Evolutionary conservation across 2,797 vertebrate species (phyloP).

Genomic region (Cirrhinus mrigala): DNA sequence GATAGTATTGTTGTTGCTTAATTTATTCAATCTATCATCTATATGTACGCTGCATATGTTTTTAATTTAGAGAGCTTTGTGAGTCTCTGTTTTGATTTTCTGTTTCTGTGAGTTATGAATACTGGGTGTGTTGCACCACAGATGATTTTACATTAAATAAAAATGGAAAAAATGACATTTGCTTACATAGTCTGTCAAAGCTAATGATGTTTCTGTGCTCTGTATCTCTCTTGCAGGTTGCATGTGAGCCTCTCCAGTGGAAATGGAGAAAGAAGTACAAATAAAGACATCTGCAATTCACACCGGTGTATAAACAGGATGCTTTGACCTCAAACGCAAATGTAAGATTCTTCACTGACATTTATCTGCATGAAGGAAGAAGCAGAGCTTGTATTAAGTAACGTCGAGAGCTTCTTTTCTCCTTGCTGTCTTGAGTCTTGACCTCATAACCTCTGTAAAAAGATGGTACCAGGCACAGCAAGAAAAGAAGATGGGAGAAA

Average conservation of each 20-base stretch:
- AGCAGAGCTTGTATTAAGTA: neutral
- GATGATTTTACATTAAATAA: neutral
- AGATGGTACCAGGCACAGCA: neutral
- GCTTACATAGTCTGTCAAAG: neutral
- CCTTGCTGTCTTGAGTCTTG: neutral
- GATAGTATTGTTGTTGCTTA: neutral
- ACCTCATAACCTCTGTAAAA: conserved; percentile 1
- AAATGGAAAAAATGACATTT: neutral
- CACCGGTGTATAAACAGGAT: neutral
- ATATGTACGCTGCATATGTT: neutral
- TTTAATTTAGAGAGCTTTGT: neutral
- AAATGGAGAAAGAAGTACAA: neutral
- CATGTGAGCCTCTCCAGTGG: neutral
- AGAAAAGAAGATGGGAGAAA: neutral
- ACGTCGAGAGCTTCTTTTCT: neutral
- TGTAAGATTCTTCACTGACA: conserved; percentile 6
- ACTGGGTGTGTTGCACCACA: neutral
- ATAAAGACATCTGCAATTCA: neutral
- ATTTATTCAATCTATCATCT: neutral
- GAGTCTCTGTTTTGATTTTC: neutral
- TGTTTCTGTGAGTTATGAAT: neutral
- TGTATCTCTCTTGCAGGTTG: neutral
- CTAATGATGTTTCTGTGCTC: too few relatives aligned
- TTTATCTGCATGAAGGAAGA: neutral
- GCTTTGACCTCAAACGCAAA: neutral